Conservation (phyloP, 2,797 vertebrate genomes). For the Anguilla anguilla region DNA sequence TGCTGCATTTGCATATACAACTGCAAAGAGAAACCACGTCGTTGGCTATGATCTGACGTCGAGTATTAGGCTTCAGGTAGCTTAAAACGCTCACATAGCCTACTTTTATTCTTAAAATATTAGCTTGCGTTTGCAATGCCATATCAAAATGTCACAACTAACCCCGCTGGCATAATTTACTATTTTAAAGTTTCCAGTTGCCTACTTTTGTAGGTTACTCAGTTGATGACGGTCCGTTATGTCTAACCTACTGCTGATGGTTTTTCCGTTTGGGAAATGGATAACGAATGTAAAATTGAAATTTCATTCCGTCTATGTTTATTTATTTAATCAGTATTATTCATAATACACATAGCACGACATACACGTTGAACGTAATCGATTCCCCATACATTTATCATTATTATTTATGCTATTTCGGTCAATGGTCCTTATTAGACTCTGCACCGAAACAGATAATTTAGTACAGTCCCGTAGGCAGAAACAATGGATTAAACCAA, state of each 20-base stretch:
- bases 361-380: not conserved
- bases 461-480: not conserved
- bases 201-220: not conserved
- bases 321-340: not conserved
- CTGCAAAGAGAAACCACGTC: not conserved
- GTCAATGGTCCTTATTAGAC: not conserved
- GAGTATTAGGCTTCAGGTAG: not conserved
- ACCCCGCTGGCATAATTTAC: not conserved
- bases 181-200: not conserved
- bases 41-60: not conserved
- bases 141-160: not conserved
- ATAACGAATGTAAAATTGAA: not conserved
- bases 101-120: not conserved
- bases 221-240: not conserved
- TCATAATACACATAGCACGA: not conserved
- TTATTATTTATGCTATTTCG: not conserved
- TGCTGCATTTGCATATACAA: not conserved
- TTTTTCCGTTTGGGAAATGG: not conserved
- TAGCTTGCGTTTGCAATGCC: not conserved
- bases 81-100: not conserved
- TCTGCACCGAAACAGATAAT: not conserved
- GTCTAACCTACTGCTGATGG: not conserved
- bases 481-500: not conserved
- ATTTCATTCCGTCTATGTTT: not conserved
- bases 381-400: not conserved